Conservation (phyloP, 2,797 vertebrate species). For the Synaphobranchus kaupii region DNA sequence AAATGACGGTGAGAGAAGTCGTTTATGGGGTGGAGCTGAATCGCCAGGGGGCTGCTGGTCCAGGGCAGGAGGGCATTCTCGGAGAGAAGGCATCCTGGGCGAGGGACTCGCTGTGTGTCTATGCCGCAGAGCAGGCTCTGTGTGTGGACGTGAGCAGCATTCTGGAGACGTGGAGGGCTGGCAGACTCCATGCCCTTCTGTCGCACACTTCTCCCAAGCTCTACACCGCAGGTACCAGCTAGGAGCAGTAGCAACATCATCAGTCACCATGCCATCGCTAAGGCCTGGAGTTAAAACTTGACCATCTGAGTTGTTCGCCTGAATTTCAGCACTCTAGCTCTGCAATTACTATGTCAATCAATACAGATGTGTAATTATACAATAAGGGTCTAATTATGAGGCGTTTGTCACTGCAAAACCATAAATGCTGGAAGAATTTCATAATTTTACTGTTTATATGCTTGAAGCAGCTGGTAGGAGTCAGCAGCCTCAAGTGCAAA, state of each 20-base stretch:
- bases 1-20: slow-evolving; percentile 60
- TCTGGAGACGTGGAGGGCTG: slow-evolving; percentile 33
- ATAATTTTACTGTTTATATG: too few species aligned
- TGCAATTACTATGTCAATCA: too few species aligned
- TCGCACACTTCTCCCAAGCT: slow-evolving; percentile 66
- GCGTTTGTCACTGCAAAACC: too few species aligned
- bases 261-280: neutral
- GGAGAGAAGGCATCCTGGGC: slow-evolving; percentile 41
- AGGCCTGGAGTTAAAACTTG: too few species aligned
- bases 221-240: slow-evolving; percentile 57
- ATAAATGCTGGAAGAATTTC: too few species aligned
- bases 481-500: too few species aligned
- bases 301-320: too few species aligned
- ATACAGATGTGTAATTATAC: too few species aligned
- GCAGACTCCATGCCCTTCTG: slow-evolving; percentile 62
- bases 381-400: too few species aligned
- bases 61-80: slow-evolving; percentile 44
- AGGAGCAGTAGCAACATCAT: neutral
- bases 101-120: slow-evolving; percentile 61
- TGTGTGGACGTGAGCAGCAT: slow-evolving; percentile 65
- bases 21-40: slow-evolving; percentile 70
- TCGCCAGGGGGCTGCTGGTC: slow-evolving; percentile 56
- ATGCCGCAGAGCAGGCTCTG: slow-evolving; percentile 59
- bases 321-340: too few species aligned
- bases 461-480: too few species aligned